Conservation (phyloP, 1,140 invertebrate genomes). For the Thaumatotibia leucotreta region DNA sequence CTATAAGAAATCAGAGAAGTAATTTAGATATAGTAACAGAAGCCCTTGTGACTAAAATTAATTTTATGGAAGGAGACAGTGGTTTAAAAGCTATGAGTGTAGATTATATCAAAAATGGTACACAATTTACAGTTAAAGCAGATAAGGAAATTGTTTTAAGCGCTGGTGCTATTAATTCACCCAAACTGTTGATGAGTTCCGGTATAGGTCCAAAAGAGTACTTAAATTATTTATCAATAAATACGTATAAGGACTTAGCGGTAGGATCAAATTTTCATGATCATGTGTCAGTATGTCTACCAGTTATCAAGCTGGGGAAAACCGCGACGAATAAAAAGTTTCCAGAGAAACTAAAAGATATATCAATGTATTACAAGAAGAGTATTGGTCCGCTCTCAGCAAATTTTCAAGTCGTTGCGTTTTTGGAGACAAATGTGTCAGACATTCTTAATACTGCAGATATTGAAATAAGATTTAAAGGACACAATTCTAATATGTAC, state of each 20-base stretch:
- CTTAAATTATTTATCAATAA: constrained; percentile 73
- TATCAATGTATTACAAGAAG: constrained; percentile 74
- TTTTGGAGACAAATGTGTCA: constrained; percentile 79
- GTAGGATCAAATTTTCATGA: constrained; percentile 87
- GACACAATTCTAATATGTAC: constrained; percentile 78
- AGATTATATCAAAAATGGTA: constrained; percentile 59
- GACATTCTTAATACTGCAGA: constrained; percentile 75
- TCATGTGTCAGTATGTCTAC: constrained; percentile 76
- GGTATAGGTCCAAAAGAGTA: constrained; percentile 70
- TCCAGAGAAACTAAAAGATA: constrained; percentile 72
- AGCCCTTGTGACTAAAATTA: constrained; percentile 75
- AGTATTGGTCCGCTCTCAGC: constrained; percentile 76
- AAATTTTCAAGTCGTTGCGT: constrained; percentile 79
- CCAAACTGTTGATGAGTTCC: constrained; percentile 76
- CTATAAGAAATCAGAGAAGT: constrained; percentile 64
- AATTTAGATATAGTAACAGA: constrained; percentile 85
- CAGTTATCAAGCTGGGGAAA: constrained; percentile 76
- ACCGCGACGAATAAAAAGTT: constrained; percentile 72
- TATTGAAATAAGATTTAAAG: constrained; percentile 78
- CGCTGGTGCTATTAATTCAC: constrained; percentile 77
- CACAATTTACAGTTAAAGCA: constrained; percentile 48
- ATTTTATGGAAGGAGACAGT: constrained; percentile 41
- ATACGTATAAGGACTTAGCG: constrained; percentile 78
- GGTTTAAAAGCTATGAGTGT: constrained; percentile 51
- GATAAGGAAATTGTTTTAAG: constrained; percentile 77